Evolutionary conservation across 2,888 invertebrate genomes (phyloP).

Genomic region (Malacosoma neustria): DNA sequence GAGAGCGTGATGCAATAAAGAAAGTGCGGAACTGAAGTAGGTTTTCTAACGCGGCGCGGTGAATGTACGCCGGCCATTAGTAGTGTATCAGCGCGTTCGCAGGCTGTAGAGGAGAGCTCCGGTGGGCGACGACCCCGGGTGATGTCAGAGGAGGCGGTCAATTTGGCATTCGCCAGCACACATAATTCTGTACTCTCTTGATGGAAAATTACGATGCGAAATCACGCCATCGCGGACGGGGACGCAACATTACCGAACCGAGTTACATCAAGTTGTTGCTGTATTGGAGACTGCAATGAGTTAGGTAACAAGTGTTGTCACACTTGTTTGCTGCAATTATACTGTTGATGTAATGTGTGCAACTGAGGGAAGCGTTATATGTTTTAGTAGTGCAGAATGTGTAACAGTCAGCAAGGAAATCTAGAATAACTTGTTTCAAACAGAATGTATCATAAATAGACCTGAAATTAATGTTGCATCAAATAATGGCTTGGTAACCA

Average conservation of each 20-base stretch:
- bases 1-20: conserved; percentile 65
- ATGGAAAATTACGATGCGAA: conserved; percentile 40
- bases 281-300: conserved; percentile 44
- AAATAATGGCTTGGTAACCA: neutral
- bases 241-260: conserved; percentile 25
- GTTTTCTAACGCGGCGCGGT: conserved; percentile 70
- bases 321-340: conserved; percentile 58
- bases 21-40: conserved; percentile 72
- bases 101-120: conserved; percentile 32
- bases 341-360: conserved; percentile 44
- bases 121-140: conserved; percentile 56
- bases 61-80: conserved; percentile 66
- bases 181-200: conserved; percentile 36
- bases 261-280: conserved; percentile 51
- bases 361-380: conserved; percentile 22
- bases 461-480: neutral
- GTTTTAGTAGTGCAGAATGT: conserved; percentile 9
- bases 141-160: conserved; percentile 42
- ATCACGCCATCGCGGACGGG: conserved; percentile 30
- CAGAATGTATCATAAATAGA: conserved; percentile 4
- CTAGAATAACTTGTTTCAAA: conserved; percentile 5
- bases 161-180: conserved; percentile 35
- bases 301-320: conserved; percentile 67
- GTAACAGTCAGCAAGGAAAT: conserved; percentile 11
- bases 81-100: conserved; percentile 57